Percentiles rank a stretch among this genome's conserved stretches.
These are phyloP conservation scores for Mactra quadrangularis DNA, from an alignment of 1,140 invertebrate genomes.

Conservation along the genomic window DNA sequence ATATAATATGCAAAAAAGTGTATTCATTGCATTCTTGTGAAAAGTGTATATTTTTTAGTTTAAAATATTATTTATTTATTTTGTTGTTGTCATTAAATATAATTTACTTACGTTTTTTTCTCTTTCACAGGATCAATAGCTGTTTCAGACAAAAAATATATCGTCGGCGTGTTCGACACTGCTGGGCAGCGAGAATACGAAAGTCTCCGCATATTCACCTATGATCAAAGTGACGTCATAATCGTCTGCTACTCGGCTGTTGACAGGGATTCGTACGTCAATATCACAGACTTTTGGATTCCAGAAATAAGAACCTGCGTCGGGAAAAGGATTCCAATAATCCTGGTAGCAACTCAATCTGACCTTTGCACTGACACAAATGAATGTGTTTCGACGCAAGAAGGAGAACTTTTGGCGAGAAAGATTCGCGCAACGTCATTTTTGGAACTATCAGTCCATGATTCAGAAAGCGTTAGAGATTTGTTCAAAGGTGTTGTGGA, in stretches of 20 bases:
- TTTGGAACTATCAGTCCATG: conserved; percentile 95
- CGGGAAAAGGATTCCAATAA: conserved; percentile 88
- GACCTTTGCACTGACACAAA: conserved; percentile 87
- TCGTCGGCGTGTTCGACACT: conserved; percentile 46
- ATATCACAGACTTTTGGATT: conserved; percentile 94
- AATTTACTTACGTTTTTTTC: too few species aligned
- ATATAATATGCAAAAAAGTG: too few species aligned
- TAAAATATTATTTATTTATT: too few species aligned
- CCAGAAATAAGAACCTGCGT: conserved; percentile 85
- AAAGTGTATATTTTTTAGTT: too few species aligned
- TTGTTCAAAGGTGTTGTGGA: conserved; percentile 94
- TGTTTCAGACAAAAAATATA: conserved; percentile 30
- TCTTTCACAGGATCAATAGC: conserved; percentile 26
- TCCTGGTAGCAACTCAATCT: conserved; percentile 88
- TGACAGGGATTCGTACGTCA: conserved; percentile 98
- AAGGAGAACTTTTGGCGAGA: conserved; percentile 90
- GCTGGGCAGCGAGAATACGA: conserved; percentile 53
- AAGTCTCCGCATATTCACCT: conserved; percentile 38
- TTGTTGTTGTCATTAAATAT: too few species aligned
- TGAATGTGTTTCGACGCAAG: conserved; percentile 86
- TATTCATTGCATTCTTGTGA: too few species aligned
- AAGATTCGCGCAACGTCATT: conserved; percentile 91
- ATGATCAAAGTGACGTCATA: conserved; percentile 91
- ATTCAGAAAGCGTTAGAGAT: conserved; percentile 95
- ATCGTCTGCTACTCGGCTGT: conserved; percentile 99